Conservation (phyloP, 2,888 invertebrate species). For the Luffia ferchaultella region DNA sequence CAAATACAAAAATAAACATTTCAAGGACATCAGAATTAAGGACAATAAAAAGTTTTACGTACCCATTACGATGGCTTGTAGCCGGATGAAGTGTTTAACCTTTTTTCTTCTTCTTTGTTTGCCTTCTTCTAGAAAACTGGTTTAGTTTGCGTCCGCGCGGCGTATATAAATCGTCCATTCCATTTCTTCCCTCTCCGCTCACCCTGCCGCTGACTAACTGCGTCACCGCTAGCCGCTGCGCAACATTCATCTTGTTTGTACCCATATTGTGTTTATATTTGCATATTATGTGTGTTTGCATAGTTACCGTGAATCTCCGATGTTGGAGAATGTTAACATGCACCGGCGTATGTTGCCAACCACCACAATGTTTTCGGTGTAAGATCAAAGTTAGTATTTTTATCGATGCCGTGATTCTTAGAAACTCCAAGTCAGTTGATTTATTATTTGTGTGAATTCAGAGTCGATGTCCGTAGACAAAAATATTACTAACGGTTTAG, state of each 20-base stretch:
- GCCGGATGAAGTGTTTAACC: slow-evolving; percentile 23
- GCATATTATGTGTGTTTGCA: neutral
- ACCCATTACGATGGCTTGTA: slow-evolving; percentile 49
- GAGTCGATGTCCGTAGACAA: too few species aligned
- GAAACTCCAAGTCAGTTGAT: too few species aligned
- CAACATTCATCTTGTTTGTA: too few species aligned
- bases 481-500: too few species aligned
- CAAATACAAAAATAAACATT: too few species aligned
- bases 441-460: too few species aligned
- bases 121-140: slow-evolving; percentile 48
- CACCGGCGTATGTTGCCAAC: too few species aligned
- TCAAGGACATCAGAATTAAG: too few species aligned
- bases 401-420: too few species aligned
- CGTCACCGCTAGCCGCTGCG: slow-evolving; percentile 38
- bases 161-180: slow-evolving; percentile 44
- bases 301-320: neutral
- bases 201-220: slow-evolving; percentile 21
- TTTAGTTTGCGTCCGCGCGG: slow-evolving; percentile 31
- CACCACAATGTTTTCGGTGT: too few species aligned
- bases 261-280: slow-evolving; percentile 11
- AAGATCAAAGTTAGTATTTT: too few species aligned
- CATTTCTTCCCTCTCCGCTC: slow-evolving; percentile 20
- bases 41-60: slow-evolving; percentile 27
- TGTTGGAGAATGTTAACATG: too few species aligned
- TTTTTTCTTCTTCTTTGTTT: slow-evolving; percentile 39